Evolutionary conservation across 2,113 vertebrate genomes (phyloP).

Genomic region (Bubo scandiacus): DNA sequence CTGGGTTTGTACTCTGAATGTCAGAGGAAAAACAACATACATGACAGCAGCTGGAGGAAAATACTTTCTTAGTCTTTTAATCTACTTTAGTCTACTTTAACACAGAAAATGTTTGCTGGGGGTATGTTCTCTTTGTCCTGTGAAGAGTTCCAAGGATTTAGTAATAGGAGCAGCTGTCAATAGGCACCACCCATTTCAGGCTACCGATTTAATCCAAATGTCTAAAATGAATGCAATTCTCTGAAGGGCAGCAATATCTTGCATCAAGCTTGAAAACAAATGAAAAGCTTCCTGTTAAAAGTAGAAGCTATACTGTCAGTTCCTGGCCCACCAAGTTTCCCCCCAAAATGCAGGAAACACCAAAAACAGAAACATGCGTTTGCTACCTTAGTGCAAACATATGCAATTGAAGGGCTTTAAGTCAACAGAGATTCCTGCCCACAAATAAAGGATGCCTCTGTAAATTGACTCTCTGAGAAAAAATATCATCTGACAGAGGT

Average conservation of each 20-base stretch:
- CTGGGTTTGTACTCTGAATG: background rate
- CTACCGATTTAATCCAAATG: background rate
- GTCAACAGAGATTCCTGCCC: background rate
- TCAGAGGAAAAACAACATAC: background rate
- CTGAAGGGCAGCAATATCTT: background rate
- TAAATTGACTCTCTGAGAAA: background rate
- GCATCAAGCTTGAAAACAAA: background rate
- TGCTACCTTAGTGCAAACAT: rapidly evolving
- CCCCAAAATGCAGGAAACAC: background rate
- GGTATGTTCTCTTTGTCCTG: background rate
- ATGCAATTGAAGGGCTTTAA: background rate
- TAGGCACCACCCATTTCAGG: background rate
- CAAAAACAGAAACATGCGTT: background rate
- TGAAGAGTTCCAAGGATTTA: background rate
- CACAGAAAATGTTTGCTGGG: background rate
- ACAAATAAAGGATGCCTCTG: background rate
- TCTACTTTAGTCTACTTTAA: background rate
- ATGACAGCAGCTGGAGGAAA: background rate
- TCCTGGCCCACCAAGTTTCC: background rate
- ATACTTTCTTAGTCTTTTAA: background rate
- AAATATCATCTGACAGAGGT: background rate
- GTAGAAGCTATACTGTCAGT: background rate
- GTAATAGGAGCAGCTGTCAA: background rate
- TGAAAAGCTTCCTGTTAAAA: background rate
- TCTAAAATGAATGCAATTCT: background rate